Percentiles rank a stretch among this genome's conserved stretches.
Conservation (phyloP, 2,113 vertebrate genomes). For the Meleagris gallopavo region DNA sequence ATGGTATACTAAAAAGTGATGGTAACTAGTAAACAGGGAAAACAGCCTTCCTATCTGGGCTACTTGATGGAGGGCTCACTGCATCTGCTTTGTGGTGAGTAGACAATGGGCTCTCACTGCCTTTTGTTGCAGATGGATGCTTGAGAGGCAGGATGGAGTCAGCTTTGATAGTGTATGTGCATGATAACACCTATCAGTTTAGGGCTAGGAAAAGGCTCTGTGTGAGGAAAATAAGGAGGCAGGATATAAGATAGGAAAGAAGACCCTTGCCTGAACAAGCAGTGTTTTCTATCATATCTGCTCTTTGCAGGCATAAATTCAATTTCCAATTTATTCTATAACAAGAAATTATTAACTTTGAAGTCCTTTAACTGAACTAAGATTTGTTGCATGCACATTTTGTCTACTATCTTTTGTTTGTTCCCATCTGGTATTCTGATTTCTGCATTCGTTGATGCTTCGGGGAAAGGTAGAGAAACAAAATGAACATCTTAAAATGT, state of each 20-base stretch:
- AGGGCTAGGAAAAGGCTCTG: neutral
- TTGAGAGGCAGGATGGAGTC: neutral
- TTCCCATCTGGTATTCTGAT: neutral
- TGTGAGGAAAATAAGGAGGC: neutral
- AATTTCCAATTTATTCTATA: neutral
- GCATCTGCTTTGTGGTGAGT: neutral
- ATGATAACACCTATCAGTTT: neutral
- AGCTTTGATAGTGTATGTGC: neutral
- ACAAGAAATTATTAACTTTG: neutral
- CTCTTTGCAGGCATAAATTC: neutral
- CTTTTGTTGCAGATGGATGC: neutral
- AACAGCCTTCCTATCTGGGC: neutral
- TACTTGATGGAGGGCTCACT: neutral
- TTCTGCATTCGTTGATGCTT: neutral
- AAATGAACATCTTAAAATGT: neutral
- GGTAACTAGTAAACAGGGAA: neutral
- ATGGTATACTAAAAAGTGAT: neutral
- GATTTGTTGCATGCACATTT: neutral
- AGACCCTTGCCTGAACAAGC: neutral
- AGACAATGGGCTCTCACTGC: neutral
- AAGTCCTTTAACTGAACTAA: neutral
- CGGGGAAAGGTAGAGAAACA: neutral
- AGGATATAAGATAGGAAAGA: neutral
- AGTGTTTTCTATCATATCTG: neutral
- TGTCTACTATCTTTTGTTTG: neutral